Base-by-base conservation (phyloP, 2,888 invertebrate species). In the Ochropleura leucogaster region DNA sequence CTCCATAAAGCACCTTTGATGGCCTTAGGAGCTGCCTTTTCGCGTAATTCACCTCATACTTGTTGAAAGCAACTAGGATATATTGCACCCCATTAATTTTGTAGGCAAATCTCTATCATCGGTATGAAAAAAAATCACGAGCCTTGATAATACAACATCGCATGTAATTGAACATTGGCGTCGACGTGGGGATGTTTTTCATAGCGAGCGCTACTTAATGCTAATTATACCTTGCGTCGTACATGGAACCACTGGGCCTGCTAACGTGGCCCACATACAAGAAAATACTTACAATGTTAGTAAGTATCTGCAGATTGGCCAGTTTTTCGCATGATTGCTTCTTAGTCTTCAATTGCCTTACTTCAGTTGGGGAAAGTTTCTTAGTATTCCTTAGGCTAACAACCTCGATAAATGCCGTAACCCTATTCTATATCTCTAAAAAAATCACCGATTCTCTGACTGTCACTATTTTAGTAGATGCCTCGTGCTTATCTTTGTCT, bases 131-230 rank as follows among this genome's bases (percentile, higher is more conserved):
- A 62, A 72, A 71, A 72, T 63, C 68, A 68, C 49, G 66, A 79
- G 42, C 7, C 75, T 69, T 78, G 76, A 69, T 80, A 74, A 79
- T 76, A 79, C 51, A 83, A 84, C 85, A 84, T 86, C 71, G 74
- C 79, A 69, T 72, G 53, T 83, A 85, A 87, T 85, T 86, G 77
- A 81, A 80, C 75, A 68, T 75, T 68, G 79, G 49, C 79, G 74
- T 74, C 64, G 80, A 74, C 55, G 66, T 75, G 66, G 85, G 80
- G 84, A 83, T 69, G 85, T 87, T 86, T 87, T 87, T 87, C 86
- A 85, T 75, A 73, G 66, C 59, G 62, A 71, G 69, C 53, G 44
- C 66, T 79, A 63, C 66, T 78, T 77, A 55, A 65, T 74, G 60
- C 68, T 74, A 79, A 79, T 79, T 74, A 79, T 74, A 79, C 44